Evolutionary conservation across 2,888 invertebrate species (phyloP).

Genomic region (Junonia oenone): DNA sequence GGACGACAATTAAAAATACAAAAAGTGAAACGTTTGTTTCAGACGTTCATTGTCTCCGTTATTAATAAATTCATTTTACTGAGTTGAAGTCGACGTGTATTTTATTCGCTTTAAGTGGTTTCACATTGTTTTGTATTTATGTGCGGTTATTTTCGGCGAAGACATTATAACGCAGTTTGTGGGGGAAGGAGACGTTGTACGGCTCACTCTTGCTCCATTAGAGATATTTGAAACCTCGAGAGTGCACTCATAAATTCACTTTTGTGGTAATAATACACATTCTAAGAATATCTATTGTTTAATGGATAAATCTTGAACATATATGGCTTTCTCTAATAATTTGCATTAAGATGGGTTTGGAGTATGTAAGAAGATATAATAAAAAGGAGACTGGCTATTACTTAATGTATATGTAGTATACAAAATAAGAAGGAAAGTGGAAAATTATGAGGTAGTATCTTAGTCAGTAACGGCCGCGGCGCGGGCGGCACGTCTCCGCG

Average conservation of each 20-base stretch:
- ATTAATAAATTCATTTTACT: constrained; percentile 80
- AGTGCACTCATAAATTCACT: constrained; percentile 77
- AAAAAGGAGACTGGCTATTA: too few relatives aligned
- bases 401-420: constrained; percentile 12
- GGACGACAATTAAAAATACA: constrained; percentile 79
- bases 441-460: constrained; percentile 33
- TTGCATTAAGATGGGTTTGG: too few relatives aligned
- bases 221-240: constrained; percentile 76
- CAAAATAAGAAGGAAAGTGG: constrained; percentile 4
- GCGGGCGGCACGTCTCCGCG: constrained; percentile 59
- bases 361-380: too few relatives aligned
- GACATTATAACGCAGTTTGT: constrained; percentile 79
- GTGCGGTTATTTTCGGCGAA: constrained; percentile 76
- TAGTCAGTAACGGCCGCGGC: constrained; percentile 30
- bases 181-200: constrained; percentile 76
- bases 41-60: constrained; percentile 80
- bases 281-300: constrained; percentile 65
- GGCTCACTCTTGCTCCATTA: constrained; percentile 77
- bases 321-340: too few relatives aligned
- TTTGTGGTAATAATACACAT: constrained; percentile 66
- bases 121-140: constrained; percentile 80
- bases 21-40: constrained; percentile 76
- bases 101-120: constrained; percentile 81
- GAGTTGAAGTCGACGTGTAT: constrained; percentile 77
- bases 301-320: constrained; percentile 24